Percentiles rank a stretch among this genome's conserved stretches.
phyloP scores from a whole-genome alignment of 2,888 invertebrate species.

The Drosophila paracracens region DNA sequence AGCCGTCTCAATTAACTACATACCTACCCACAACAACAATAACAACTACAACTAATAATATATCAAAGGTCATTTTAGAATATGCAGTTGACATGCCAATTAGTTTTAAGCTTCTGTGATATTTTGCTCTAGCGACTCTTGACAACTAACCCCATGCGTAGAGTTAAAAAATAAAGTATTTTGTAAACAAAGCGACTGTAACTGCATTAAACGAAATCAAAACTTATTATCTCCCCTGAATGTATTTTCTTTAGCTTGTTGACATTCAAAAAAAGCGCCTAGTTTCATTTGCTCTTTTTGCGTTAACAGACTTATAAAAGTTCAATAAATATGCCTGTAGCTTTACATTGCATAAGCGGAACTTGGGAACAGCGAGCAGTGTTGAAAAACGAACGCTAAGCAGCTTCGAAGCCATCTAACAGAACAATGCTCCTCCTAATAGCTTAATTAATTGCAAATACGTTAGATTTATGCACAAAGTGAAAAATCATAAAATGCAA shows the following conservation, averaged over 20 bases:
- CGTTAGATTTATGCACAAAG: not conserved
- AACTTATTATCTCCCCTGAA: not conserved
- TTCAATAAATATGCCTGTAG: not conserved
- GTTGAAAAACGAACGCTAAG: not conserved
- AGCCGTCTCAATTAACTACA: conserved; percentile 54
- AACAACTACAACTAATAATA: conserved; percentile 32
- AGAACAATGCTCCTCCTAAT: not conserved
- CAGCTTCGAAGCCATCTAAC: not conserved
- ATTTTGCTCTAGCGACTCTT: conserved; percentile 68
- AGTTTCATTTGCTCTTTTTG: not conserved
- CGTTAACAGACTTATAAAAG: not conserved
- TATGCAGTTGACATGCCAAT: conserved; percentile 63
- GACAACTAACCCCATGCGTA: conserved; percentile 45
- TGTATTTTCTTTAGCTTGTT: not conserved
- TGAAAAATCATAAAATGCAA: not conserved
- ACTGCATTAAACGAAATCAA: conserved; percentile 21
- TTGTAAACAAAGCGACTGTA: conserved; percentile 28
- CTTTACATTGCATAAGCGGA: not conserved
- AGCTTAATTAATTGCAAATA: not conserved
- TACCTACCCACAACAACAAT: conserved; percentile 22
- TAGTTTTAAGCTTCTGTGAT: conserved; percentile 75
- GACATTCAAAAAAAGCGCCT: not conserved
- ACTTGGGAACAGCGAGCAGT: not conserved
- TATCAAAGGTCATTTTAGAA: conserved; percentile 54
- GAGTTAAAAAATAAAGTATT: conserved; percentile 44